phyloP scores from a whole-genome alignment of 2,797 vertebrate genomes.

The Spheniscus humboldti region DNA sequence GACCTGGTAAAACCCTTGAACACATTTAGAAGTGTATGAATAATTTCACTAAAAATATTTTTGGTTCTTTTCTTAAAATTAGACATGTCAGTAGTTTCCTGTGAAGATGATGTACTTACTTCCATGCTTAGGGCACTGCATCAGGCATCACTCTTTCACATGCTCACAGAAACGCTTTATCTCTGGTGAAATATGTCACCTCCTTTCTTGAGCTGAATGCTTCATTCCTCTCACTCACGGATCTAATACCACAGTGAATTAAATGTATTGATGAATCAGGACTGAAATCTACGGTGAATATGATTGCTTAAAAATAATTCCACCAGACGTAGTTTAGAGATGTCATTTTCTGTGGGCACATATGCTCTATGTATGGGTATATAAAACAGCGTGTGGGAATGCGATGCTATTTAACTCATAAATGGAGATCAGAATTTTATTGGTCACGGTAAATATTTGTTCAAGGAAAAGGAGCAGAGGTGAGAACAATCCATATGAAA shows the following conservation, averaged over 20 bases:
- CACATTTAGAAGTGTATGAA: neutral
- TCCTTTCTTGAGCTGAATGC: constrained; percentile 8
- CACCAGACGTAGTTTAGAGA: constrained; percentile 23
- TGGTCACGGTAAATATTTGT: constrained; percentile 61
- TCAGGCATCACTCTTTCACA: neutral
- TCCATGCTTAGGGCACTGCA: neutral
- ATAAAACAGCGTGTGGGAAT: constrained; percentile 39
- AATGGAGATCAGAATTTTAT: constrained; percentile 54
- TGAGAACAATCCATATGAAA: constrained; percentile 51
- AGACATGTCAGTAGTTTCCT: neutral
- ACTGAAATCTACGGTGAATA: constrained; percentile 38
- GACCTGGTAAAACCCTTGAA: neutral
- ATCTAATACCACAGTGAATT: constrained; percentile 35
- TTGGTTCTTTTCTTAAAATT: neutral
- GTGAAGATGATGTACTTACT: neutral
- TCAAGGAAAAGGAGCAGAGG: constrained; percentile 34
- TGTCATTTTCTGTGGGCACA: constrained; percentile 43
- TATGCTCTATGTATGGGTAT: constrained; percentile 5
- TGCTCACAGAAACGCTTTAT: neutral
- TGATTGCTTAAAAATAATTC: constrained; percentile 54
- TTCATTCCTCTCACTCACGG: neutral
- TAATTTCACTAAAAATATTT: constrained; percentile 12
- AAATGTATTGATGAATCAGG: constrained; percentile 41
- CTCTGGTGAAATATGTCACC: constrained; percentile 1
- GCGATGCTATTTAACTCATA: constrained; percentile 46